Evolutionary conservation across 2,113 vertebrate genomes (phyloP).

Genomic region (Edolisoma coerulescens): DNA sequence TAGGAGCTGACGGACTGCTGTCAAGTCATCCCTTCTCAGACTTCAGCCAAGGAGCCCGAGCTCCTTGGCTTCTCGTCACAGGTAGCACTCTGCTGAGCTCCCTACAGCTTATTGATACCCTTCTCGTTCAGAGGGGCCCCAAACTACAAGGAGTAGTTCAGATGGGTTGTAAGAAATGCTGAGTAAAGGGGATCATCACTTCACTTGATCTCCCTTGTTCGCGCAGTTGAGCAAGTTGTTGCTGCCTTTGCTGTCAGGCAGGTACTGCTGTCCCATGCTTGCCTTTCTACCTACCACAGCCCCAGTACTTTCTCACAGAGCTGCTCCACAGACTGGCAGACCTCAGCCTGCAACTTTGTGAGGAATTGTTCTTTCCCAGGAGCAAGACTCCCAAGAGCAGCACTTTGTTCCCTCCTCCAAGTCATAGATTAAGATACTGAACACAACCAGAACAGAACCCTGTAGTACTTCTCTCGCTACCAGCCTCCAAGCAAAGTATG

Average conservation of each 20-base stretch:
- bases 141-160: background rate
- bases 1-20: background rate
- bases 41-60: background rate
- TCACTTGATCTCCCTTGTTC: background rate
- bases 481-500: background rate
- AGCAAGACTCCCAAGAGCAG: background rate
- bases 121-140: background rate
- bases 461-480: background rate
- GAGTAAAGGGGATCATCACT: background rate
- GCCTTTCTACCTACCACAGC: background rate
- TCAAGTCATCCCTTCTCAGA: background rate
- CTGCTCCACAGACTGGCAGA: background rate
- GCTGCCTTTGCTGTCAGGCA: background rate
- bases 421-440: background rate
- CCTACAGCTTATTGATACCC: background rate
- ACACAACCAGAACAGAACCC: background rate
- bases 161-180: background rate
- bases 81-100: background rate
- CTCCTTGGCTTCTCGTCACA: background rate
- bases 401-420: background rate
- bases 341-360: background rate
- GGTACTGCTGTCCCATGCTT: background rate
- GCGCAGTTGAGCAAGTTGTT: background rate
- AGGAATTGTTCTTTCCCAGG: background rate
- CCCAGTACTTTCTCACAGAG: background rate